phyloP scores from a whole-genome alignment of 2,797 vertebrate species.

The Chrysocyon brachyurus region DNA sequence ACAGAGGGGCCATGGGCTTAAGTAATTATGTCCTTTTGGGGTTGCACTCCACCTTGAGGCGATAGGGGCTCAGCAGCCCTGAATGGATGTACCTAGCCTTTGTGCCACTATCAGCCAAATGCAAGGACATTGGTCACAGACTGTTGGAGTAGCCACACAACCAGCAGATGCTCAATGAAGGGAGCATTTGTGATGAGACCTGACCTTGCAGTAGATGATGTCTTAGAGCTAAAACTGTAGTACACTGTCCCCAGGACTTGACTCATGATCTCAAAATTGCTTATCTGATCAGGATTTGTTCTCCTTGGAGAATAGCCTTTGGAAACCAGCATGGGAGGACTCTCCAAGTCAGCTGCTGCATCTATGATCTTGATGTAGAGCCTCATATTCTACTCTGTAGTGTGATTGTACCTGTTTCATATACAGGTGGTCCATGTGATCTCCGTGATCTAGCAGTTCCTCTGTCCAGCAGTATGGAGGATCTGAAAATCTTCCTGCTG shows the following conservation, averaged over 20 bases:
- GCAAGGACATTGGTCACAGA: not conserved
- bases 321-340: not conserved
- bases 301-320: not conserved
- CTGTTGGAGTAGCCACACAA: not conserved
- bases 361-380: not conserved
- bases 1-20: fast-evolving
- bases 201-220: not conserved
- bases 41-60: not conserved
- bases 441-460: not conserved
- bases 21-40: not conserved
- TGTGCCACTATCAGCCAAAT: not conserved
- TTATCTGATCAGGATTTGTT: not conserved
- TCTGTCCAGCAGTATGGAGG: not conserved
- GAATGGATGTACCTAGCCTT: not conserved
- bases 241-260: not conserved
- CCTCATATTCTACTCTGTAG: not conserved
- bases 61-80: not conserved
- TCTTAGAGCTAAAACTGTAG: not conserved
- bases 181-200: not conserved
- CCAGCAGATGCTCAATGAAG: not conserved
- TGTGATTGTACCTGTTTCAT: no score
- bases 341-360: not conserved
- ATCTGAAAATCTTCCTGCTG: not conserved
- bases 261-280: not conserved
- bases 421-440: not conserved